Base-by-base conservation (phyloP, 2,113 vertebrate genomes). In the Delphinapterus leucas region DNA sequence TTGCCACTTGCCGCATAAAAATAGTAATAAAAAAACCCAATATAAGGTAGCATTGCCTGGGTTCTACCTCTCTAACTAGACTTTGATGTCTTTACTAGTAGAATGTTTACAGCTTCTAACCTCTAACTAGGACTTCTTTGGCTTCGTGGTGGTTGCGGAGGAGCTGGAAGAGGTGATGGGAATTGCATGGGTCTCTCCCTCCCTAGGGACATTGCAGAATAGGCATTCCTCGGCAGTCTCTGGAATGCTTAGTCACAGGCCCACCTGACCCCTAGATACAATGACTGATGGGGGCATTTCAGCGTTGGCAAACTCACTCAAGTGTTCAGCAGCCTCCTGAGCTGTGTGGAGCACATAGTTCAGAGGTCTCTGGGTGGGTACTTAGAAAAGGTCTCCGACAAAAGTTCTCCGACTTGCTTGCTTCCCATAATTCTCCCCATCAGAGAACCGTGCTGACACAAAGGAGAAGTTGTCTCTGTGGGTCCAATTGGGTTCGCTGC, bases 401-500 rank as follows among this genome's bases (percentile, higher is more conserved):
- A 23, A n/a, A 49, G 2, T 71, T 82, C 76, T 84, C 74, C 77
- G 33, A 49, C 28, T 88, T 88, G 88, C 90, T 98, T 98, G 13
- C 95, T 98, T 98, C 84, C 86, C 96, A 77, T 67, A 97, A 96
- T 94, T 93, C 70, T 95, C 44, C 65, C 61, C 61, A 77, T 23
- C 79, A 79, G 85, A 97, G 80, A 97, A 60, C 94, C 4, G 49
- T 94, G 91, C 96, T 96, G 97, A 96, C 41, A 97, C 88, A 98
- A 97, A 96, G 65, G 96, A 97, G 93, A 97, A 91, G 82, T 90
- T 98, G 96, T 93, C 83, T 95, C 97, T 96, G 88, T 93, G 93
- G 93, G 70, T 92, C 96, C 88, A 96, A 96, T 77, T 97, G 33
- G 36, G 36, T 98, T 98, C 96, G 44, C 80, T 98, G 36, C 76